Evolutionary conservation across 2,113 vertebrate genomes (phyloP).

Genomic region (Phycodurus eques): DNA sequence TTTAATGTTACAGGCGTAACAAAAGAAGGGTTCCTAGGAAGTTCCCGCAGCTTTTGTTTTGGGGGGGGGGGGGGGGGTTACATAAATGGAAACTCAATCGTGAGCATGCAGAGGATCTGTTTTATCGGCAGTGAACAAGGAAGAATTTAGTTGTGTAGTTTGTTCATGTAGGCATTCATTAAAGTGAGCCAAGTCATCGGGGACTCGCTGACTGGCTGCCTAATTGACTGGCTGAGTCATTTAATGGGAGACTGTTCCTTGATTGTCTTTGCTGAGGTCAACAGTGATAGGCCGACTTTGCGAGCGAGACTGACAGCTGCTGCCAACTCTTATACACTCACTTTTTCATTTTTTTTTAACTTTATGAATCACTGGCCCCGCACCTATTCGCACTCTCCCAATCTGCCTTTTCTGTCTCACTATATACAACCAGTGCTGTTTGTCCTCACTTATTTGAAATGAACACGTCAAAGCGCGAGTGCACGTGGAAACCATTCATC

Average conservation of each 20-base stretch:
- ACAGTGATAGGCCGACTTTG: conserved; percentile 29
- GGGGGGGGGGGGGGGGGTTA: background rate
- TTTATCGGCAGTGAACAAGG: conserved; percentile 23
- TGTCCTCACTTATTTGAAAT: conserved; percentile 18
- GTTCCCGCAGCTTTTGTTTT: too few species aligned
- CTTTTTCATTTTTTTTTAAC: background rate
- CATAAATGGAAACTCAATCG: conserved; percentile 29
- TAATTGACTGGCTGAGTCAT: conserved; percentile 29
- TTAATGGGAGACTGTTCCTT: conserved; percentile 24
- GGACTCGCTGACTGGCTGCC: conserved; percentile 23
- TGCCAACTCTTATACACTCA: conserved; percentile 24
- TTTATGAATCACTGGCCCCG: background rate
- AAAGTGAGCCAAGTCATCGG: conserved; percentile 35
- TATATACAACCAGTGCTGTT: conserved; percentile 7
- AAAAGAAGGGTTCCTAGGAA: background rate
- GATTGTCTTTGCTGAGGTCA: conserved; percentile 32
- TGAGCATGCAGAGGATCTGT: conserved; percentile 26
- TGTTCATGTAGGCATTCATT: conserved; percentile 37
- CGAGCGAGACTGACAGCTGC: conserved; percentile 30
- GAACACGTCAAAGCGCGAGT: conserved; percentile 19
- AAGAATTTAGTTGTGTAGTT: conserved; percentile 25
- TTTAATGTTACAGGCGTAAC: background rate
- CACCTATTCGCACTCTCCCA: conserved; percentile 5
- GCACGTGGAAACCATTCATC: conserved; percentile 38
- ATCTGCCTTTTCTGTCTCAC: conserved; percentile 7